A percentile compares a stretch with the other conserved stretches of the same genome.
Conservation (phyloP, 1,140 invertebrate genomes). For the Hesperophylax magnus region DNA sequence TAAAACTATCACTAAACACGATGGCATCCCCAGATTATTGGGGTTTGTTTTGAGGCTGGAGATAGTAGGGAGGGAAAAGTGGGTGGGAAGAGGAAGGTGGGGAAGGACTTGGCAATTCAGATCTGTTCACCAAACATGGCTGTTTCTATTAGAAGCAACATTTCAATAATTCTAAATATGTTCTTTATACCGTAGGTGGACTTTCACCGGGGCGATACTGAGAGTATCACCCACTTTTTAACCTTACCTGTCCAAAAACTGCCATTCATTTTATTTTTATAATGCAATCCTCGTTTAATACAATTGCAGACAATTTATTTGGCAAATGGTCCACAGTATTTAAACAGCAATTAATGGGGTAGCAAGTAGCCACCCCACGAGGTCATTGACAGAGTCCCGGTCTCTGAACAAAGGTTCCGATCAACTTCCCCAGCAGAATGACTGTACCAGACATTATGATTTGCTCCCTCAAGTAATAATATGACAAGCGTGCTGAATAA, state of each 20-base stretch:
- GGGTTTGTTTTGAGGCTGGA: no score
- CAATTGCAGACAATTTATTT: slow-evolving; percentile 1
- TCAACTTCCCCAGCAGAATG: slow-evolving; percentile 4
- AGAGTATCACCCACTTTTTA: no score
- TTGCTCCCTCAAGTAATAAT: neutral
- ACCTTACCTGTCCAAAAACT: neutral
- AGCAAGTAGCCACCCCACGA: slow-evolving; percentile 10
- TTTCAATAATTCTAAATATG: no score
- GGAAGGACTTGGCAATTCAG: no score
- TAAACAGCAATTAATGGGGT: slow-evolving; percentile 13
- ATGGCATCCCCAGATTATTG: no score
- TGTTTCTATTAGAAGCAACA: no score
- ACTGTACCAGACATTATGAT: slow-evolving; percentile 10
- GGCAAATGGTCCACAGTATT: slow-evolving; percentile 10
- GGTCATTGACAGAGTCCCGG: slow-evolving; percentile 16
- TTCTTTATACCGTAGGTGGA: no score
- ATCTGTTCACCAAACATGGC: no score
- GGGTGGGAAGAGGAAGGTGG: no score
- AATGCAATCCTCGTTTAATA: neutral
- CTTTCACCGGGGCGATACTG: no score
- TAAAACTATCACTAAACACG: no score
- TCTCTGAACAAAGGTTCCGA: neutral
- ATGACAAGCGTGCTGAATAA: neutral
- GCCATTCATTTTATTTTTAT: neutral
- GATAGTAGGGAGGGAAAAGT: no score